phyloP scores from a whole-genome alignment of 2,797 vertebrate species.

The Phoeniculus purpureus region DNA sequence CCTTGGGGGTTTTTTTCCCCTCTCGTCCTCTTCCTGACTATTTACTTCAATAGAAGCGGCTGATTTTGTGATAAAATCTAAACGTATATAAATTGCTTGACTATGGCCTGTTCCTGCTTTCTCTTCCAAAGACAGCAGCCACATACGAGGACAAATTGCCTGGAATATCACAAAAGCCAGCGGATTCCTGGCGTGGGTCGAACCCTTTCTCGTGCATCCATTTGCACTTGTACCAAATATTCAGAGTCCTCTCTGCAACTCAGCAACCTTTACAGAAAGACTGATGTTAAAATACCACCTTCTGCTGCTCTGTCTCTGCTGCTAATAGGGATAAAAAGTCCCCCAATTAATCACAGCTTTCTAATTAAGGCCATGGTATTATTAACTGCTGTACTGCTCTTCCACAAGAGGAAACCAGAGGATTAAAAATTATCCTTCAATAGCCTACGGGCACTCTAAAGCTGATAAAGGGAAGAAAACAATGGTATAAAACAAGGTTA shows the following conservation, averaged over 20 bases:
- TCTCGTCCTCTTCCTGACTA: neutral
- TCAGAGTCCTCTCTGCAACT: neutral
- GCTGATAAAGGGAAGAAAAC: slow-evolving; percentile 21
- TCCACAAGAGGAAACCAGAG: neutral
- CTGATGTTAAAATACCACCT: slow-evolving; percentile 32
- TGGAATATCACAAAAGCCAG: slow-evolving; percentile 17
- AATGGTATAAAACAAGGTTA: neutral
- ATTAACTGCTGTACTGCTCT: slow-evolving; percentile 31
- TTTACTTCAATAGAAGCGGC: neutral
- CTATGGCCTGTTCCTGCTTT: neutral
- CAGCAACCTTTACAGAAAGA: neutral
- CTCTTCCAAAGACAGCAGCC: neutral
- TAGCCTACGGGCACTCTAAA: neutral
- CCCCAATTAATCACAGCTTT: slow-evolving; percentile 37
- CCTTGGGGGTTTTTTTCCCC: neutral
- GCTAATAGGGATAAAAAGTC: slow-evolving; percentile 46
- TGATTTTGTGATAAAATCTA: neutral
- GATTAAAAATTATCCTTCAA: slow-evolving; percentile 48
- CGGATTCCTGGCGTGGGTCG: neutral
- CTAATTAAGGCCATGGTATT: slow-evolving; percentile 44
- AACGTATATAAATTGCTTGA: neutral
- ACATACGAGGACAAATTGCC: neutral
- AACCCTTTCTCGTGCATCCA: neutral
- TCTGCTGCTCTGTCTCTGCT: slow-evolving; percentile 15
- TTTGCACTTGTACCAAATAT: slow-evolving; percentile 20